These are phyloP conservation scores for Origma solitaria DNA, from an alignment of 2,113 vertebrate genomes.

Conservation along the genomic window DNA sequence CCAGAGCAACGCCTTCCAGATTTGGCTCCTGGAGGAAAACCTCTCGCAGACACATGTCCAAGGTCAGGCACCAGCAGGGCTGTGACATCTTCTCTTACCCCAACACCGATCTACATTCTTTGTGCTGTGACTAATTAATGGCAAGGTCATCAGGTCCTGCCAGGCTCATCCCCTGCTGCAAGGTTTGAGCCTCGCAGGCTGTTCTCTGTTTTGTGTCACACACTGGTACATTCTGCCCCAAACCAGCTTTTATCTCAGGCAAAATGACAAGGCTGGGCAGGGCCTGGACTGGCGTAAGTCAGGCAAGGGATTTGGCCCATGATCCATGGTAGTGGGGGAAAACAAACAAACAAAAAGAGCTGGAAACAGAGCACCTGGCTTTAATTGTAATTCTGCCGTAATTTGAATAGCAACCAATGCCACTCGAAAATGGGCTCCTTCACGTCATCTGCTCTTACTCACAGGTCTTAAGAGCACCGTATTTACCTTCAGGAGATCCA, in stretches of 20 bases:
- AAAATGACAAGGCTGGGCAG: not conserved
- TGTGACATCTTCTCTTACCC: not conserved
- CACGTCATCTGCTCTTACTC: not conserved
- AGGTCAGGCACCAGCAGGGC: not conserved
- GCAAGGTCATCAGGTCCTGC: not conserved
- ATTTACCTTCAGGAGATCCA: not conserved
- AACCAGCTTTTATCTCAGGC: not conserved
- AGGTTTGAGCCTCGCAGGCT: not conserved
- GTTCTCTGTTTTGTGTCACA: not conserved
- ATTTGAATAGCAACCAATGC: not conserved
- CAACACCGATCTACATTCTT: not conserved
- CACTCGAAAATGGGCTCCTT: not conserved
- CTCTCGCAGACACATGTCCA: fast-evolving
- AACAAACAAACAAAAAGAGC: not conserved
- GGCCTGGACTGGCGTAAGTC: not conserved
- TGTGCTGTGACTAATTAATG: not conserved
- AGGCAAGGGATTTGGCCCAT: not conserved
- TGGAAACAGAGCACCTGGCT: not conserved
- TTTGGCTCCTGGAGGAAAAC: not conserved
- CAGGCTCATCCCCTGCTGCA: not conserved
- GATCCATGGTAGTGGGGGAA: not conserved
- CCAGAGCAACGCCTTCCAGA: not conserved
- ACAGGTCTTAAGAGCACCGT: not conserved
- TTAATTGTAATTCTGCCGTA: not conserved
- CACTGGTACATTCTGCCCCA: not conserved